Base-by-base conservation (phyloP, 2,113 vertebrate species). In the Centropristis striata region DNA sequence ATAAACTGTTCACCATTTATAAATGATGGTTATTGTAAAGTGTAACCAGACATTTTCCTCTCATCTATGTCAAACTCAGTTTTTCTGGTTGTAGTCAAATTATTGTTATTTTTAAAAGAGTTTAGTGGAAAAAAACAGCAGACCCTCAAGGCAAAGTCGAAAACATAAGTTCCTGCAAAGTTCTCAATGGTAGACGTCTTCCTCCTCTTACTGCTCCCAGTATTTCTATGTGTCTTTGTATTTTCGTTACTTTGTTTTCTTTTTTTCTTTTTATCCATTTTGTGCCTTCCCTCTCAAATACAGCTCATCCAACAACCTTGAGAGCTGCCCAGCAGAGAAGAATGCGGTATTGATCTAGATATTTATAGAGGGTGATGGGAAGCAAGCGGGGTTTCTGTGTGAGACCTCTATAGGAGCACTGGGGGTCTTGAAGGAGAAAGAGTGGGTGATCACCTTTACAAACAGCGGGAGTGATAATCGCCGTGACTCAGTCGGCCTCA, bases 291-390 rank as follows among this genome's bases (percentile, higher is more conserved):
- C 44, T 47, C 37, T 28, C 28, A 20, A 49, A 8, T 39, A 36
- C n/a, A 59, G 12, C 23, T 50, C 44, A 59, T 67, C 21, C 27
- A 59, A 21, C 42, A 51, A 51, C 42, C 21, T 18, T 55, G 28
- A 39, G 65, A 55, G 25, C 36, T 55, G 57, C 59, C 59, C 58
- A 28, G 32, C 8, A 78, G 37, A 71, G 37, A 60, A 32, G 9
- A 71, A 64, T 50, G 25, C 71, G 36, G 16, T 71, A 75, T 81
- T 73, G 83, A 81, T 84, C 25, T 49, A 25, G 71, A 65, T 76
- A 83, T 78, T 80, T 70, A 65, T 64, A 85, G 60, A 64, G 14
- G 21, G 20, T 50, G 46, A 71, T 28, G 23, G n/a, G 53, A 20
- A 20, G 46, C 11, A 46, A 78, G 65, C 4, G 4, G 50, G 61